phyloP scores from a whole-genome alignment of 2,113 vertebrate species.

The Progne subis region DNA sequence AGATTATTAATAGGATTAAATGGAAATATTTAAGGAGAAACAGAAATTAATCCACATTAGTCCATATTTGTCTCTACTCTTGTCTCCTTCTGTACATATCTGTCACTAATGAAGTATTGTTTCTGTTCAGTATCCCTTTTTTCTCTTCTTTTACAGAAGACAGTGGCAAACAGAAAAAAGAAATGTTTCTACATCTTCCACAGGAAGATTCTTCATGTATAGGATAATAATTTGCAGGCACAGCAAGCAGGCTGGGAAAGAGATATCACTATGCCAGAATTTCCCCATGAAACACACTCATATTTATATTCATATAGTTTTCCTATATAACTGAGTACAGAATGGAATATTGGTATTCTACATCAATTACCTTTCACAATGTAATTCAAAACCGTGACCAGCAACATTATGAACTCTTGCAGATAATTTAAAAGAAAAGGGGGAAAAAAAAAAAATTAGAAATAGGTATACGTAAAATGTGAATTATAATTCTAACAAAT shows the following conservation, averaged over 20 bases:
- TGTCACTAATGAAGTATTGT: neutral
- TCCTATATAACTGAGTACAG: neutral
- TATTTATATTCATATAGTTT: neutral
- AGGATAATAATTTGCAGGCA: neutral
- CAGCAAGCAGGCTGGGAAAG: neutral
- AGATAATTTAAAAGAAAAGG: neutral
- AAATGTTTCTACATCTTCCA: neutral
- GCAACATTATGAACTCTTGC: neutral
- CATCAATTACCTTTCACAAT: neutral
- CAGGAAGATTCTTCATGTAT: neutral
- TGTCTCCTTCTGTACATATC: neutral
- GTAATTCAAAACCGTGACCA: neutral
- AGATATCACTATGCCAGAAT: neutral
- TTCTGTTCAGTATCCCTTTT: neutral
- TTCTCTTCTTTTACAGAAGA: neutral
- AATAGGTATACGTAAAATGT: neutral
- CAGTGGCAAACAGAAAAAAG: neutral
- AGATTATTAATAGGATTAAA: neutral
- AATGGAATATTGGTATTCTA: neutral
- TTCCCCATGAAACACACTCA: neutral
- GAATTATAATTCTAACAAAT: neutral
- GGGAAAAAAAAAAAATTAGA: neutral
- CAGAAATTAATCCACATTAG: neutral
- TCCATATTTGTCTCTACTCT: neutral
- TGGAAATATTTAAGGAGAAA: neutral